Base-by-base conservation (phyloP, 1,140 invertebrate species). In the Muscidifurax raptorellus region DNA sequence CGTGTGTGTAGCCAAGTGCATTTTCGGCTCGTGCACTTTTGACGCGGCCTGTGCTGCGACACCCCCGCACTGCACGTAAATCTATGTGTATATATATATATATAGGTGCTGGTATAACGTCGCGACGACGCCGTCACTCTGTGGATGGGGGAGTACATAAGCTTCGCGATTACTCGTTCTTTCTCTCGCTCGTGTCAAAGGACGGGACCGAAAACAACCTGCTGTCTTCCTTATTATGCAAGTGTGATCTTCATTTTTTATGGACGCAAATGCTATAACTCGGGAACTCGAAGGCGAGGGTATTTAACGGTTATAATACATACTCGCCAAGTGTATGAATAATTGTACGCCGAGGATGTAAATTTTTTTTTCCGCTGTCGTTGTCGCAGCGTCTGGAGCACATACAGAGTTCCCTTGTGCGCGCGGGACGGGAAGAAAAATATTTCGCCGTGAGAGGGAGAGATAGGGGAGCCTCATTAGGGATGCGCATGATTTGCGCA, bases 11-110 rank as follows among this genome's bases (percentile, higher is more conserved):
- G 15, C 15, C 25, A 64, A 28, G 28, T 82, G 81, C 28, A 76
- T 82, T 82, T 80, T 69, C 66, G 78, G 78, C 64, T 80, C 64
- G 78, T 71, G 66, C 78, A 80, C 78, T 80, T 80, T 82, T 67
- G 81, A 76, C 81, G 80, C 78, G 66, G 18, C 72, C 27, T 13
- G 18, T 15, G 36, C 71, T 27, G 32, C 32, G 28, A 76, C 81
- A 75, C 47, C 27, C 79, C 52, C 28, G 18, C 32, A 0, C 25
- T 76, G 27, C 32, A 28, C 75, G 27, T 64, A 27, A 15, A 47
- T 76, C 27, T 15, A 30, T 79, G 2, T 76, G 10, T 47, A n/a
- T 47, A 25, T 32, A 40, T 76, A 40, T 40, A 28, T 12, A 75
- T 4, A 2, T 30, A 32, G 0, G 44, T 44, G 74, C 15, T n/a